Conservation (phyloP, 35 echinoderm and acorn worm species). For the Ophiothrix spiculata region DNA sequence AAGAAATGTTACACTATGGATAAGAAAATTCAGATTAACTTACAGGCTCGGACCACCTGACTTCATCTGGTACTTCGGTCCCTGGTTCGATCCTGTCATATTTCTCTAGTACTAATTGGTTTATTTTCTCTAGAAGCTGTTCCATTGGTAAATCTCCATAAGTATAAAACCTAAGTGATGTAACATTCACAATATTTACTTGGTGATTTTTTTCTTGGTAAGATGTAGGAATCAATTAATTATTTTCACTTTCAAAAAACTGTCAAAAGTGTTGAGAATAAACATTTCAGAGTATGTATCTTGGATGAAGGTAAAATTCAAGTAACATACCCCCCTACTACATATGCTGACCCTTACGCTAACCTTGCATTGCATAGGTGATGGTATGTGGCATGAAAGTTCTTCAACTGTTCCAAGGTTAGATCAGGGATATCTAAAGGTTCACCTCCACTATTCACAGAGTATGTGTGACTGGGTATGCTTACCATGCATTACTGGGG, state of each 20-base stretch:
- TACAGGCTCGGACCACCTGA: slow-evolving; percentile 77
- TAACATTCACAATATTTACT: no score
- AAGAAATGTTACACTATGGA: background rate
- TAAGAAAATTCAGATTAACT: background rate
- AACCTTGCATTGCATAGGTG: slow-evolving; percentile 89
- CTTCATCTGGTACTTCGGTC: slow-evolving; percentile 82
- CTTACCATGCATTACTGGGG: slow-evolving; percentile 87
- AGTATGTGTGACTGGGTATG: slow-evolving; percentile 96
- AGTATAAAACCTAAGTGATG: slow-evolving; percentile 88
- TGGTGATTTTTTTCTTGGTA: no score
- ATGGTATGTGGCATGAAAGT: slow-evolving; percentile 88
- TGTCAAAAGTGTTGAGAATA: no score
- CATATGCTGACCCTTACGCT: no score
- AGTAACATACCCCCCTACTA: no score
- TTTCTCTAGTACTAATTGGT: slow-evolving; percentile 48
- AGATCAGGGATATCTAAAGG: slow-evolving; percentile 73
- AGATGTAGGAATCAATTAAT: no score
- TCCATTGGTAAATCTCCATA: slow-evolving; percentile 92
- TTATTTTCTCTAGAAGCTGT: slow-evolving; percentile 66
- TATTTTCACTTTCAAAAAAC: no score
- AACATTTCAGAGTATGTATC: no score
- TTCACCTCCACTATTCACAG: slow-evolving; percentile 89
- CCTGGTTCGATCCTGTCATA: slow-evolving; percentile 69
- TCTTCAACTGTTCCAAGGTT: slow-evolving; percentile 78
- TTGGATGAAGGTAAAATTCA: no score